Percentiles rank a stretch among this genome's conserved stretches.
Evolutionary conservation across 1,140 invertebrate species (phyloP).

Genomic region (Brachionus rubens): DNA sequence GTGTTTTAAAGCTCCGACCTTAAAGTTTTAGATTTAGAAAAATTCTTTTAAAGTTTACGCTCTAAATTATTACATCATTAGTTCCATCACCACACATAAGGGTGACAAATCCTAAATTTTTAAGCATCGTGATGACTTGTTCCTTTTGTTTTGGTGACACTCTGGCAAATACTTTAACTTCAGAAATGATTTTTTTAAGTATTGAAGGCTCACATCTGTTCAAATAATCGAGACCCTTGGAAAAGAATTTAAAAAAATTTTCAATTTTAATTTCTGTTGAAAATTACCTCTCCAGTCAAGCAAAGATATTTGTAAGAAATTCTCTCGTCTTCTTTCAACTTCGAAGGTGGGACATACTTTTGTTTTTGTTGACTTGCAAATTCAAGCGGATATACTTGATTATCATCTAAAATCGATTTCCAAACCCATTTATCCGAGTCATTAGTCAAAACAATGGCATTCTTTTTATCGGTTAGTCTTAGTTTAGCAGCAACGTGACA

Average conservation of each 20-base stretch:
- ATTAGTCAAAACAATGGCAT: constrained; percentile 70
- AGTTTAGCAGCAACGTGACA: constrained; percentile 95
- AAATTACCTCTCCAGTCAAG: constrained; percentile 77
- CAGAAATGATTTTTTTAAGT: constrained; percentile 73
- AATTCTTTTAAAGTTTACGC: background rate
- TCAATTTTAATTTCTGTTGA: background rate
- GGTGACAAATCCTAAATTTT: constrained; percentile 79
- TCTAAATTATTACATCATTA: constrained; percentile 76
- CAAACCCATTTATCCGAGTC: constrained; percentile 47
- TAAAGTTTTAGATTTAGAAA: background rate
- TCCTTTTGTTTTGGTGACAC: constrained; percentile 90
- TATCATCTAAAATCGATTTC: constrained; percentile 39
- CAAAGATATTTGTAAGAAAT: constrained; percentile 70
- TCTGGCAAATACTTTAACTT: constrained; percentile 82
- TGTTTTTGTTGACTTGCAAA: background rate
- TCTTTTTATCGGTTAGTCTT: constrained; percentile 74
- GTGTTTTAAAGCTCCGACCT: constrained; percentile 89
- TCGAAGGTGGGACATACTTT: background rate
- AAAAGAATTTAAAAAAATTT: background rate
- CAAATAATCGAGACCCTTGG: constrained; percentile 4
- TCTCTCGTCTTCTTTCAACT: background rate
- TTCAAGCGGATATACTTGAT: background rate
- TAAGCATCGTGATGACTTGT: constrained; percentile 70
- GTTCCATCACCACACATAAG: constrained; percentile 99
- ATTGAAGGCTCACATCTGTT: constrained; percentile 59